Evolutionary conservation across 2,797 vertebrate genomes (phyloP), one percentile per base, ranked within the genome.

Genomic region (Chelon auratus): DNA sequence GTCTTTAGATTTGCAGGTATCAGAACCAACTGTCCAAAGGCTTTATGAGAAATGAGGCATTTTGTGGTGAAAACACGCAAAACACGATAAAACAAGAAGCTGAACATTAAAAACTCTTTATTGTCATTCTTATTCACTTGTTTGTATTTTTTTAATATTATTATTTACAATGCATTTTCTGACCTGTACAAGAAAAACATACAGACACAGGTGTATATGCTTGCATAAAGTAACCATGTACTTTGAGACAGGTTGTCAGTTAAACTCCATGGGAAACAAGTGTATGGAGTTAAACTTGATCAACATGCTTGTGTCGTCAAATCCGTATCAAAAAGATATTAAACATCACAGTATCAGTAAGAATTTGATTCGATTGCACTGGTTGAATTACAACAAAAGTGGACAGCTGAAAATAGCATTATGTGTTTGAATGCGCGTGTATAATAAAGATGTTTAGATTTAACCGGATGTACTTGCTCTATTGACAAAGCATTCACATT

Each of bases 11-110:
- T 33, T 33, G 30, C 30, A 33, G 30, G 5, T 33, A 33, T 33
- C 8, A 33, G 30, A 33, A 33, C 30, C 30, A 33, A 33, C 1
- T 33, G 30, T 91, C n/a, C 94, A 93, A 88, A 69, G n/a, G 55
- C 9, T 9, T 6, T 84, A 1, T 76, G 43, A 80, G 26, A 39
- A 22, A 82, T 59, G 58, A n/a, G 42, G 13, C 37, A 9, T 36
- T 17, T 30, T 2, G 72, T 47, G 0, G 13, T 26, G 24, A 26
- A 26, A 26, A 26, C 24, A 26, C 24, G 4, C 48, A 62, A 9
- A 62, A 9, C 20, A 48, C 4, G 13, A 59, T 6, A 55, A 51
- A 42, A 5, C 33, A 8, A 12, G 0, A 60, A 36, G 72, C 9
- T 70, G 15, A 57, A 61, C 52, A 79, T 22, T 47, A 62, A 59